A percentile compares a stretch with the other conserved stretches of the same genome.
phyloP scores from a whole-genome alignment of 2,888 invertebrate species.

The Brachyptera risi region DNA sequence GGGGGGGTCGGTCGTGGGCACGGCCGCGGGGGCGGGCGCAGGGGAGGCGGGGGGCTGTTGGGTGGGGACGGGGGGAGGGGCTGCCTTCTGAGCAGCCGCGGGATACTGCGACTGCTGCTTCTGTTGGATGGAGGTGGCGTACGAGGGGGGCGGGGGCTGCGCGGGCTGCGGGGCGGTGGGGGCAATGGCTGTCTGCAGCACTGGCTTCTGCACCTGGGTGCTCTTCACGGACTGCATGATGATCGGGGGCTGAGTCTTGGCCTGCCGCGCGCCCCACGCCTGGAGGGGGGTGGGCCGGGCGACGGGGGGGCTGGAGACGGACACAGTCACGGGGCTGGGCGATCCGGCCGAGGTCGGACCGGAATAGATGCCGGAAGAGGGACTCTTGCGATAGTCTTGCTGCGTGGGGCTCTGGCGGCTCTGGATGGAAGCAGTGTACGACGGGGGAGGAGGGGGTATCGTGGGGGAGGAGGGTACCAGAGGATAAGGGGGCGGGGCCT shows the following conservation, averaged over 20 bases:
- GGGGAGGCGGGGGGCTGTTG: slow-evolving; percentile 43
- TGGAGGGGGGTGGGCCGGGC: slow-evolving; percentile 76
- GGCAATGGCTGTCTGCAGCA: slow-evolving; percentile 92
- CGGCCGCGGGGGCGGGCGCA: slow-evolving; percentile 44
- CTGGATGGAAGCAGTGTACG: slow-evolving; percentile 81
- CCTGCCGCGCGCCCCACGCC: slow-evolving; percentile 82
- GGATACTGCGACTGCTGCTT: slow-evolving; percentile 54
- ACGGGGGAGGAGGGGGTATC: slow-evolving; percentile 73
- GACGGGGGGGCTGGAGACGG: slow-evolving; percentile 60
- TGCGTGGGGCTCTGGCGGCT: slow-evolving; percentile 82
- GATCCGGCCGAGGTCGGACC: slow-evolving; percentile 79
- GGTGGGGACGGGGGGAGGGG: slow-evolving; percentile 44
- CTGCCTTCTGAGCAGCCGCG: slow-evolving; percentile 39
- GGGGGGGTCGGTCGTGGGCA: slow-evolving; percentile 83
- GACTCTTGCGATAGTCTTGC: slow-evolving; percentile 76
- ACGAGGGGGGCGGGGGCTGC: slow-evolving; percentile 74
- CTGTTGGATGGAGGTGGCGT: slow-evolving; percentile 75
- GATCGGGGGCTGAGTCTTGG: slow-evolving; percentile 86
- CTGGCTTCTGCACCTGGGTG: slow-evolving; percentile 92
- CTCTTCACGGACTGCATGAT: slow-evolving; percentile 97
- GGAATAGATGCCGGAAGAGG: slow-evolving; percentile 81
- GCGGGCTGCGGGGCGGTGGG: slow-evolving; percentile 72
- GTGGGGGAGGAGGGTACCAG: slow-evolving; percentile 52
- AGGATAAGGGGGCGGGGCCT: slow-evolving; percentile 68
- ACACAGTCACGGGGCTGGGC: slow-evolving; percentile 75